Evolutionary conservation across 1,140 invertebrate genomes (phyloP), one percentile per base, ranked within the genome.

Genomic region (Drosophila eugracilis): DNA sequence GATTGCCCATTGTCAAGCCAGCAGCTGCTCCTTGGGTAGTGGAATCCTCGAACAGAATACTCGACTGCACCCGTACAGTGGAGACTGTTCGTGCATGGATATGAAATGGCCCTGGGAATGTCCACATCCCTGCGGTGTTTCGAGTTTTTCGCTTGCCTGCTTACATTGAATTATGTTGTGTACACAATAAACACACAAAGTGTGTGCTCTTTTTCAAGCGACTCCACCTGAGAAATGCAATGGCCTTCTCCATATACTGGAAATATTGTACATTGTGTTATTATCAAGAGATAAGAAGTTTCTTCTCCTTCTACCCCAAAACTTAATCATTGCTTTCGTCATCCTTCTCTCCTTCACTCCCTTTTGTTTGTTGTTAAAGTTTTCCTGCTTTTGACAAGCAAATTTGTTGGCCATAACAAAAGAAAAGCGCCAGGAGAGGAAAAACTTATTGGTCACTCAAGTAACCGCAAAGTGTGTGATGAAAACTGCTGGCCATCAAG

Each of bases 101-200:
- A 24, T 41, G 53, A 24, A 73, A 54, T 74, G 74, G 57, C 52
- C 42, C 41, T 72, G 59, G 75, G 44, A 41, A 59, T 50, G 39
- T 37, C 32, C 47, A 47, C 62, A 42, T 67, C 49, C 49, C 67
- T 70, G 30, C 44, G 47, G 58, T 54, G 57, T 26, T 65, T 66
- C 36, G 52, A 50, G 34, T 69, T 78, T 53, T 70, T 48, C 45
- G 41, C 53, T 67, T 57, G 70, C 59, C 75, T 78, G 79, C 65
- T 73, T 72, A 67, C 71, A 75, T 79, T 72, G 72, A 76, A 85
- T 80, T 74, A 86, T 85, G 57, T 79, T 78, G 63, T 84, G 21
- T 53, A 62, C 53, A 73, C 60, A 73, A 67, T 36, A 75, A 75
- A 85, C 52, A 58, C 52, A 58, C 52, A 60, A 19, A 26, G 75